Base-by-base conservation (phyloP, 2,888 invertebrate genomes). In the Oeneis ivallda region DNA sequence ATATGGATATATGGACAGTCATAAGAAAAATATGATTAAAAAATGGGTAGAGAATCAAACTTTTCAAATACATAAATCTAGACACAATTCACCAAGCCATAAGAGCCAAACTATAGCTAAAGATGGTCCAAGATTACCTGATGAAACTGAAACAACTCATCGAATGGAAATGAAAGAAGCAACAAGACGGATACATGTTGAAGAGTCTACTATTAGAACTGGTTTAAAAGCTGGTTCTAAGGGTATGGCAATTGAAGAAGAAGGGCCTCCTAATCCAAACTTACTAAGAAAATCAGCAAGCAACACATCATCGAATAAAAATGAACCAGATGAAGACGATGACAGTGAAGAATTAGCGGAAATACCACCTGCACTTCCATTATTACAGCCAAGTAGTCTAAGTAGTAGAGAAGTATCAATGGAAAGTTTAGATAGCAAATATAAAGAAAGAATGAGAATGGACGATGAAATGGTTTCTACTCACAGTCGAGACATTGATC, bases 41-140 rank as follows among this genome's bases (percentile, higher is more conserved):
- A 96, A 97, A 79, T 98, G 98, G 98, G 97, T 98, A 1, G 97
- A 97, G 86, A 97, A 96, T 80, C 97, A 97, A 86, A 96, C 96
- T 0, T 94, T 95, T 17, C 96, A 97, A 88, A 95, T 96, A 73
- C 95, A 95, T 79, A 94, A 94, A 77, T 93, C 93, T 1, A 93
- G 93, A 73, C 93, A 93, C 71, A 92, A 85, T 70, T 92, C 93
- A 13, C 90, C 93, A 26, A 91, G 87, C 71, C 91, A 91, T 67
- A 90, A 88, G 81, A 54, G 76, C 62, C 66, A 75, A 62, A 75
- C 71, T 67, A 81, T 83, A 19, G 87, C 84, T 26, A 61, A 61
- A 78, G 83, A 84, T 69, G 70, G 82, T 75, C 63, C 72, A 78
- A 73, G 83, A 87, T 59, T 75, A 54, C 57, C 76, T 32, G 89